Percentiles rank a stretch among this genome's conserved stretches.
Conservation (phyloP, 2,888 invertebrate genomes). For the Diabrotica balteata region DNA sequence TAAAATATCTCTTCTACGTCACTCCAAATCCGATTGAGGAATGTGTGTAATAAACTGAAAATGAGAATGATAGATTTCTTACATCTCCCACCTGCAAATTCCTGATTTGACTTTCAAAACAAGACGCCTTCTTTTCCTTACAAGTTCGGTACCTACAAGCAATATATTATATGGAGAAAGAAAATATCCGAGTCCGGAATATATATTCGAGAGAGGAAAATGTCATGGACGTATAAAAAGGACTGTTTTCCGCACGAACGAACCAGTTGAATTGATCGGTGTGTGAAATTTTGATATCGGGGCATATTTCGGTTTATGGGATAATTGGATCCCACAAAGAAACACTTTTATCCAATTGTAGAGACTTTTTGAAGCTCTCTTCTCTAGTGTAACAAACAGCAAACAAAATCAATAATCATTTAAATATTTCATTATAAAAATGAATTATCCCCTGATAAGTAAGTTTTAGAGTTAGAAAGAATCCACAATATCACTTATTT, state of each 20-base stretch:
- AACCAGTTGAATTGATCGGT: background rate
- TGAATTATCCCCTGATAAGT: too few relatives aligned
- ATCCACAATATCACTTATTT: too few relatives aligned
- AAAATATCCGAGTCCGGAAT: background rate
- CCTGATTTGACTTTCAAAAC: constrained; percentile 16
- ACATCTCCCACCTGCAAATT: background rate
- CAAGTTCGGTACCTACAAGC: background rate
- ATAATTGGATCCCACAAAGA: background rate
- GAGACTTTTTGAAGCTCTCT: too few relatives aligned
- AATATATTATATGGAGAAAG: constrained; percentile 1
- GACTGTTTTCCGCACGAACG: constrained; percentile 1
- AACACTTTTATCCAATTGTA: background rate
- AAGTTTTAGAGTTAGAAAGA: too few relatives aligned
- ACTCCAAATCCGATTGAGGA: background rate
- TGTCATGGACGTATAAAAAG: background rate
- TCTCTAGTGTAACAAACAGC: too few relatives aligned
- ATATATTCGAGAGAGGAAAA: background rate
- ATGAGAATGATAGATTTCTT: constrained; percentile 7
- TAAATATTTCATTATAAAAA: too few relatives aligned
- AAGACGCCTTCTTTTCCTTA: background rate
- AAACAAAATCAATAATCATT: too few relatives aligned
- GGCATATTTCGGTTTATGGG: background rate
- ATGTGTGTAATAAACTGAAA: constrained; percentile 11
- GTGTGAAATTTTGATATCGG: background rate
- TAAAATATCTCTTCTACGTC: background rate